Evolutionary conservation across 2,797 vertebrate species (phyloP).

Genomic region (Sparidentex hasta): DNA sequence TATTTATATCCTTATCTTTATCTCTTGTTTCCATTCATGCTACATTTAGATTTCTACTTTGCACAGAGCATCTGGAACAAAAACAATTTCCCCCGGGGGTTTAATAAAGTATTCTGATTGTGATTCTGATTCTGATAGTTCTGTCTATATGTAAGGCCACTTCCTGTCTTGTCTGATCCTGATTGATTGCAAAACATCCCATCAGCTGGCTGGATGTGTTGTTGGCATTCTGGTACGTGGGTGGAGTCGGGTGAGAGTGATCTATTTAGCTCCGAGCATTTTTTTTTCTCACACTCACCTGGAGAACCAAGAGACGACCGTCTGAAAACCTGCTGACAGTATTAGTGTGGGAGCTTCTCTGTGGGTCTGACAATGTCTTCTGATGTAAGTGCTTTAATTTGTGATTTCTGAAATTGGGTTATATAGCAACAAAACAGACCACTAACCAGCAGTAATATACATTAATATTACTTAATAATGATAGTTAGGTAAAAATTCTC

Average conservation of each 20-base stretch:
- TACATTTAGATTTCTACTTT: no score
- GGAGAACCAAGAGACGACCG: neutral
- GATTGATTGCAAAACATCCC: slow-evolving; percentile 49
- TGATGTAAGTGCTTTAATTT: slow-evolving; percentile 67
- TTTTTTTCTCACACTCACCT: slow-evolving; percentile 47
- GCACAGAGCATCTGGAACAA: no score
- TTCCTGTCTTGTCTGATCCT: slow-evolving; percentile 30
- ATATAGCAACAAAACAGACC: neutral
- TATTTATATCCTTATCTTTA: no score
- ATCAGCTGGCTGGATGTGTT: slow-evolving; percentile 21
- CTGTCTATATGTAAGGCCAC: neutral
- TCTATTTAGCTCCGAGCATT: slow-evolving; percentile 10
- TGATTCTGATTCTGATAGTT: neutral
- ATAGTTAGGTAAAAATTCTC: no score
- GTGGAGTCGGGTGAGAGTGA: slow-evolving; percentile 58
- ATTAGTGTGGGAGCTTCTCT: slow-evolving; percentile 15
- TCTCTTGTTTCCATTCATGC: no score
- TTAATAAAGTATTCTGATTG: no score
- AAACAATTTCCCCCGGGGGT: no score
- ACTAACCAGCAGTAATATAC: neutral
- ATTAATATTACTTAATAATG: no score
- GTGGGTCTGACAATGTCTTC: slow-evolving; percentile 52
- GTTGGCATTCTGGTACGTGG: slow-evolving; percentile 22
- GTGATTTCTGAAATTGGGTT: neutral
- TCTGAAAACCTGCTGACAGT: slow-evolving; percentile 12